Base-by-base conservation (phyloP, 2,888 invertebrate species). In the Nematopogon swammerdamellus region DNA sequence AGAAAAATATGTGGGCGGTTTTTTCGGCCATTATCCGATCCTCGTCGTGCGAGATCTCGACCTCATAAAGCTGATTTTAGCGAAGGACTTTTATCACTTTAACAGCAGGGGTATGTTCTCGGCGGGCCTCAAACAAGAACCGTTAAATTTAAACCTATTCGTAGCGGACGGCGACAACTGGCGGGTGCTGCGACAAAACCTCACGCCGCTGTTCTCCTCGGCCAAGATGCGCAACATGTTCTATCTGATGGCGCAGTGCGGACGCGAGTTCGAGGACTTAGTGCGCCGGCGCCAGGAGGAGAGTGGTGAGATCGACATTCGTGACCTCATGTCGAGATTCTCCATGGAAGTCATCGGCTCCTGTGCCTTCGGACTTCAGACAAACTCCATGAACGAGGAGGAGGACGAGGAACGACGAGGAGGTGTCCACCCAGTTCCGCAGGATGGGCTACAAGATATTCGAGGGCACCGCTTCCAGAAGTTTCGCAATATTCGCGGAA, bases 221-320 rank as follows among this genome's bases (percentile, higher is more conserved):
- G 57, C 65, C 0, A 74, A 72, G 54, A 69, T 73, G 62, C 72
- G 64, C 52, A 68, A 62, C 16, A 75, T 74, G 74, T 75, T 72
- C 47, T 56, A 64, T 50, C 53, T 72, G 10, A 64, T 73, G 5
- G 60, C 63, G 46, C 60, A 63, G 6, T 66, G 67, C 47, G 50
- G 62, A 0, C 48, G 55, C 8, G 54, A 53, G 0, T 63, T 70
- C 2, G 70, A 72, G 43, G 56, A 53, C 0, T 51, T 67, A 48
- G 55, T 73, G 0, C 61, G 63, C n/a, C 36, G n/a, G 14, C 36
- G 36, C 8, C 11, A 8, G 8, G 36, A 4, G 25, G 25, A n/a
- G n/a, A 60, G 56, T 46, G 68, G 70, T 42, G 63, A 57, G 53
- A 72, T 69, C 47, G 74, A 75, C 51, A 64, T 67, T 2, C 63